Conservation (phyloP, 1,140 invertebrate genomes). For the Aphelinus certus region DNA sequence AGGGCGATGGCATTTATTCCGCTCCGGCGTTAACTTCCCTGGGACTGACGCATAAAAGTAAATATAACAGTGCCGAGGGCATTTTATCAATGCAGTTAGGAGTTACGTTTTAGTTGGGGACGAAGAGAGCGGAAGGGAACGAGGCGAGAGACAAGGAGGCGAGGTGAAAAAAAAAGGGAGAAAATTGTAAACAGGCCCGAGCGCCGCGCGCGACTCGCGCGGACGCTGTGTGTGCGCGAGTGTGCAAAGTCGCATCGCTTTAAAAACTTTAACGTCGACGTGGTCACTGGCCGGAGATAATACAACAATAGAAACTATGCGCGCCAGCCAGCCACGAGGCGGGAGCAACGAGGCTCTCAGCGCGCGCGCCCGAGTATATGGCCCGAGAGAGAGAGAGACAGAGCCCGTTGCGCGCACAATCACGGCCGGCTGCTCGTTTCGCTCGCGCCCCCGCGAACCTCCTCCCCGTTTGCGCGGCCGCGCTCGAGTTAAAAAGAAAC, state of each 20-base stretch:
- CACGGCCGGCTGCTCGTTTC: background rate
- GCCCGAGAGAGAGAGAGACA: background rate
- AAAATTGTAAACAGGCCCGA: too few species aligned
- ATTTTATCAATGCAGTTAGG: too few species aligned
- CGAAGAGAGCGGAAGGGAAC: background rate
- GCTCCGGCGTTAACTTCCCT: too few species aligned
- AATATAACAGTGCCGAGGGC: too few species aligned
- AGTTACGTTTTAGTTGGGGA: too few species aligned
- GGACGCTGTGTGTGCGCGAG: too few species aligned
- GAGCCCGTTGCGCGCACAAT: background rate
- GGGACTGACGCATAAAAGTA: too few species aligned
- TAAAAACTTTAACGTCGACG: constrained; percentile 54
- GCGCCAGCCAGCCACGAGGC: background rate
- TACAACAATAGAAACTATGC: constrained; percentile 48
- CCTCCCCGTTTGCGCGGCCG: background rate
- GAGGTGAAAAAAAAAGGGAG: too few species aligned
- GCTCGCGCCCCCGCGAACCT: too few species aligned
- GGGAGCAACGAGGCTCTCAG: background rate
- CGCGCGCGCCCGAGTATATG: background rate
- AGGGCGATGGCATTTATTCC: too few species aligned
- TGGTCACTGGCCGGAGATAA: constrained; percentile 51
- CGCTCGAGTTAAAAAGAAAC: background rate
- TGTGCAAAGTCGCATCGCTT: constrained; percentile 16
- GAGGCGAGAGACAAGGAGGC: background rate
- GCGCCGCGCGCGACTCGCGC: too few species aligned